Conservation (phyloP, 2,888 invertebrate species). For the Rotaria socialis region DNA sequence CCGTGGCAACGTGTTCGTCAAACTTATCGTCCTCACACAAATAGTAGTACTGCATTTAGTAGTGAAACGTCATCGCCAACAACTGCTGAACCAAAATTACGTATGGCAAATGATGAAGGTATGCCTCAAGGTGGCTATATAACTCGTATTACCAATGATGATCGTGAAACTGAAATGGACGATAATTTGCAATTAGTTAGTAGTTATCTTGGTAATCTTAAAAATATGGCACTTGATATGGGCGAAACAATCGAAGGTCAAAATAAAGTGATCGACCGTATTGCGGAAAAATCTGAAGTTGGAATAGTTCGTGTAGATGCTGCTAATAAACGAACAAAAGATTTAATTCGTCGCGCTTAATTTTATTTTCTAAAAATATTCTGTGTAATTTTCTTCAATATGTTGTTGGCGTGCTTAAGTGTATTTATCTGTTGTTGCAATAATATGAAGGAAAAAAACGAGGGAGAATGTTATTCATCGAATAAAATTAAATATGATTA, state of each 20-base stretch:
- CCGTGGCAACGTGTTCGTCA: background rate
- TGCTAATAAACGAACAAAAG: background rate
- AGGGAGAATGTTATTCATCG: no score
- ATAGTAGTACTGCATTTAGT: background rate
- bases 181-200: conserved; percentile 33
- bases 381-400: background rate
- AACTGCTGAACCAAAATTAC: background rate
- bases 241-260: background rate
- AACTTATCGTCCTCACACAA: background rate
- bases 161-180: conserved; percentile 17
- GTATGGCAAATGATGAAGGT: background rate
- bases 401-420: background rate
- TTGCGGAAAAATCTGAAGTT: background rate
- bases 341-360: background rate
- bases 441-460: background rate
- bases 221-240: conserved; percentile 31
- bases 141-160: conserved; percentile 15
- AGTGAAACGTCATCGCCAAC: background rate
- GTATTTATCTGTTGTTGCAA: background rate
- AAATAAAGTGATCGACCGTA: background rate
- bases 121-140: background rate
- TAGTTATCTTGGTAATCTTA: background rate
- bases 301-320: background rate
- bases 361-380: background rate
- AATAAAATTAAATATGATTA: no score